Percentiles rank a stretch among this genome's conserved stretches.
Conservation (phyloP, 2,113 vertebrate species). For the Psophia crepitans region DNA sequence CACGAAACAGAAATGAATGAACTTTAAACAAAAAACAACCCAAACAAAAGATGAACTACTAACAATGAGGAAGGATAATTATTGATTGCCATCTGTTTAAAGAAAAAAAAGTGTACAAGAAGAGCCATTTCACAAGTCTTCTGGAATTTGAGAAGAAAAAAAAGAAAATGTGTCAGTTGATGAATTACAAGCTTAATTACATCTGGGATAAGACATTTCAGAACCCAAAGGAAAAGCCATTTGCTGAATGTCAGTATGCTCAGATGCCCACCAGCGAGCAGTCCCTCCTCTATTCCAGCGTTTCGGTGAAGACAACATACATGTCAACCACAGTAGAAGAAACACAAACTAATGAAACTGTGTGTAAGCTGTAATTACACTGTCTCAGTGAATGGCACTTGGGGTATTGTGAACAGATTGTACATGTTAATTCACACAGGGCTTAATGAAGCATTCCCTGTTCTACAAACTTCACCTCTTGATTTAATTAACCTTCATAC, state of each 20-base stretch:
- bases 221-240: conserved; percentile 48
- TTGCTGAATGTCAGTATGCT: conserved; percentile 55
- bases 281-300: conserved; percentile 10
- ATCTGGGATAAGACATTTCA: conserved; percentile 30
- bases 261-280: conserved; percentile 63
- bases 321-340: conserved; percentile 59
- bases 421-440: conserved; percentile 52
- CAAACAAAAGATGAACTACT: neutral
- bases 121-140: neutral
- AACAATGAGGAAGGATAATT: neutral
- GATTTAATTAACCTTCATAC: conserved; percentile 69
- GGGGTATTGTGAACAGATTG: conserved; percentile 53
- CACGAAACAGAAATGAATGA: neutral
- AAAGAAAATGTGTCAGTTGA: neutral
- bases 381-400: conserved; percentile 40
- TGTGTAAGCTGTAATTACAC: conserved; percentile 70
- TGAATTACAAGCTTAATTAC: conserved; percentile 64
- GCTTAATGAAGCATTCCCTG: conserved; percentile 72
- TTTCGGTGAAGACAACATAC: conserved; percentile 52
- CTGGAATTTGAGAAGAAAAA: neutral
- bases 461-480: conserved; percentile 66
- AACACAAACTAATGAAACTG: conserved; percentile 57
- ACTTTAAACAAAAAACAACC: neutral
- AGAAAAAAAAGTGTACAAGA: neutral
- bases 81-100: neutral